Percentiles rank a stretch among this genome's conserved stretches.
Conservation (phyloP, 1,140 invertebrate genomes). For the Drosophila kikkawai region DNA sequence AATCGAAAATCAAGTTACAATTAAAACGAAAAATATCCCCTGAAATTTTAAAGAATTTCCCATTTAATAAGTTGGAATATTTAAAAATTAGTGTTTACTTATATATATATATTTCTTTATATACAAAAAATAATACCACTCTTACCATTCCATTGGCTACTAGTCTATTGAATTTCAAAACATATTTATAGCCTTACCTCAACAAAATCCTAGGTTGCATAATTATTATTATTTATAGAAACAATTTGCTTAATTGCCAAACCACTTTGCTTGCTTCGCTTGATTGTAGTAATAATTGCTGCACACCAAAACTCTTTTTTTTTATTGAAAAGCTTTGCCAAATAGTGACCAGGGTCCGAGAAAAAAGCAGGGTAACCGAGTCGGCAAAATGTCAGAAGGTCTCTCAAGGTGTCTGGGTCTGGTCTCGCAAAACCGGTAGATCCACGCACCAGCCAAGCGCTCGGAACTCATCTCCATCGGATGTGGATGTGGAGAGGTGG, state of each 20-base stretch:
- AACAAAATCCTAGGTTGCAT: not conserved
- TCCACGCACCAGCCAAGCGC: slow-evolving; percentile 31
- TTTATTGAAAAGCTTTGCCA: not conserved
- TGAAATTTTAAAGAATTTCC: not conserved
- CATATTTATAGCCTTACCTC: not conserved
- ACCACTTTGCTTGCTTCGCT: not conserved
- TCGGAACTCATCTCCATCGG: slow-evolving; percentile 1
- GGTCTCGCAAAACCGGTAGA: slow-evolving; percentile 60
- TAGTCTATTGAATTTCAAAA: not conserved
- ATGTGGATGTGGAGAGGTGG: slow-evolving; percentile 22
- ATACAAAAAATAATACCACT: not conserved
- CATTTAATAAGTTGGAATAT: not conserved
- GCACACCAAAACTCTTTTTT: not conserved
- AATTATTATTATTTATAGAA: slow-evolving; percentile 6
- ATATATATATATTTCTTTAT: not conserved
- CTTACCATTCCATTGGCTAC: not conserved
- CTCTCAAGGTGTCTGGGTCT: slow-evolving; percentile 59
- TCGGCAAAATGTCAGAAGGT: slow-evolving; percentile 64
- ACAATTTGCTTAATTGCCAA: slow-evolving; percentile 4
- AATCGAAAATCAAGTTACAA: not conserved
- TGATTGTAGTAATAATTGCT: not conserved
- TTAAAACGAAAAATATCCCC: not conserved
- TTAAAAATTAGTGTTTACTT: not conserved
- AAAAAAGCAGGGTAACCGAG: slow-evolving; percentile 15
- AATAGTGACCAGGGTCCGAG: slow-evolving; percentile 14